Base-by-base conservation (phyloP, 2,797 vertebrate genomes). In the Gorsachius magnificus region DNA sequence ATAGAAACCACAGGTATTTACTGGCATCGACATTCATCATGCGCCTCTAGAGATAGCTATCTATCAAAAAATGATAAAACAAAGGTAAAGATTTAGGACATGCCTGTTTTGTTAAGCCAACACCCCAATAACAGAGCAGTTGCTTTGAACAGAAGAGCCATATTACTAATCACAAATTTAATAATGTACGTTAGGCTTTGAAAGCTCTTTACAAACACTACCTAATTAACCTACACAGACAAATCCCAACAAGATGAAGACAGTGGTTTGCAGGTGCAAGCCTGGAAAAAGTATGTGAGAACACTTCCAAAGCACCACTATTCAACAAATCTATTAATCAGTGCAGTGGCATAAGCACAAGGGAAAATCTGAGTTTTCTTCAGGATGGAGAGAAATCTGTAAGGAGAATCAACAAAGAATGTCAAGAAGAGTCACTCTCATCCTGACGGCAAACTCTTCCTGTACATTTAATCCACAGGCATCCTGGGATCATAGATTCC, bases 1-100 rank as follows among this genome's bases (percentile, higher is more conserved):
- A 95, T 5, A 83, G 61, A 89, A 97, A 93, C 94, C 93, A 78
- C 94, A 95, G 69, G 86, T 56, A 95, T 96, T 93, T 74, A 76
- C 35, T 60, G 70, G 89, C 83, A 87, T 56, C 16, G 10, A 83
- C 65, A 68, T 60, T 75, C 43, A 3, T 72, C 4, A 25, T 53
- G 64, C 79, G 69, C 29, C 58, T 83, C 72, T 68, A 81, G 41
- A 91, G 85, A 96, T 90, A 87, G 26, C 35, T 50, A 94, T 95
- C 93, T 78, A 78, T 31, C 81, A 70, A 81, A 75, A 91, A 89
- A 92, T 64, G 83, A 94, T 81, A 95, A 86, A 87, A 91, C 65
- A 60, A 38, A 71, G 80, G 88, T 83, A 80, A 93, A 58, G 89
- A 50, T 72, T 95, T 79, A 79, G 90, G 90, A 87, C 63, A 29